These are phyloP conservation scores for Synanthedon vespiformis DNA, from an alignment of 2,888 invertebrate genomes.

Conservation along the genomic window DNA sequence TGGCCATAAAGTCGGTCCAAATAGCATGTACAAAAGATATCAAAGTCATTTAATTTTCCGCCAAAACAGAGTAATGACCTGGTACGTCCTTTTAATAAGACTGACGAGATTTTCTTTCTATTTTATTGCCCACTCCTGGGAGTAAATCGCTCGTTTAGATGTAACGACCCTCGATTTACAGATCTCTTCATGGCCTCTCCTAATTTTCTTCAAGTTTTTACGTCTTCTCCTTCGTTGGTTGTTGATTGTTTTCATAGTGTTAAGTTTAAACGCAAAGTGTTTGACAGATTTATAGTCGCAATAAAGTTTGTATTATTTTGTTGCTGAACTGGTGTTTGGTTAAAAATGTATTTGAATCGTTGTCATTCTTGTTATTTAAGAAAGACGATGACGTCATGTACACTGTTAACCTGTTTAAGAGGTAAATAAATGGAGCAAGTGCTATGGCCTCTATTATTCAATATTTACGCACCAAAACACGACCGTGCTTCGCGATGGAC, in stretches of 20 bases:
- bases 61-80: constrained; percentile 43
- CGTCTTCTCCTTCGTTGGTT: constrained; percentile 9
- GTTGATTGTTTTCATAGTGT: neutral
- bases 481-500: too few relatives aligned
- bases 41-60: constrained; percentile 42
- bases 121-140: constrained; percentile 43
- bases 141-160: constrained; percentile 41
- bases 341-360: too few relatives aligned
- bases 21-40: constrained; percentile 22
- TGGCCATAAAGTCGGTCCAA: constrained; percentile 8
- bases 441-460: too few relatives aligned
- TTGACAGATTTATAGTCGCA: neutral
- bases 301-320: too few relatives aligned
- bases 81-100: constrained; percentile 33
- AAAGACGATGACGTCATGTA: too few relatives aligned
- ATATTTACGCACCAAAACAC: too few relatives aligned
- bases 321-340: too few relatives aligned
- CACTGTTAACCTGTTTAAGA: too few relatives aligned
- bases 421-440: too few relatives aligned
- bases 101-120: constrained; percentile 39
- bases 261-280: neutral
- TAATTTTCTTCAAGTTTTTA: constrained; percentile 39
- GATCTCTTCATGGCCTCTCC: constrained; percentile 34
- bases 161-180: constrained; percentile 42
- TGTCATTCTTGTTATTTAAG: too few relatives aligned